These are phyloP conservation scores for Dinothrombium tinctorium DNA, from an alignment of 1,140 invertebrate species.

Conservation along the genomic window DNA sequence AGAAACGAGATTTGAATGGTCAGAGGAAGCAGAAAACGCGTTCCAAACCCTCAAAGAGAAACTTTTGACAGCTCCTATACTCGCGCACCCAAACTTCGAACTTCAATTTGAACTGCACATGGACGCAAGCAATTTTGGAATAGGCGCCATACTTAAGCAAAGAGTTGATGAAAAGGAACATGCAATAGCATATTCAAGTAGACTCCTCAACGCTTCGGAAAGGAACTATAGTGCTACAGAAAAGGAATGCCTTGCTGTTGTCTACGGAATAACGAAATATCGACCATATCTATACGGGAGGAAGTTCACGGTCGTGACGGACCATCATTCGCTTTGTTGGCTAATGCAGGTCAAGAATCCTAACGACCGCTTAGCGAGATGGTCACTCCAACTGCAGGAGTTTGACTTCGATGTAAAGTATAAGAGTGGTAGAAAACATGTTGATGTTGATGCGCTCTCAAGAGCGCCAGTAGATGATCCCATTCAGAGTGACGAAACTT, in stretches of 20 bases:
- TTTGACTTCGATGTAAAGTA: no score
- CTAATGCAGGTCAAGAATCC: constrained; percentile 21
- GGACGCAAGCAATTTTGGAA: background rate
- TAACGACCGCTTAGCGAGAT: constrained; percentile 22
- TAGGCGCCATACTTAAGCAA: background rate
- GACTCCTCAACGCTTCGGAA: no score
- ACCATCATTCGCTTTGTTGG: constrained; percentile 15
- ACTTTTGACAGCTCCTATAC: background rate
- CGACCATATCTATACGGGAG: constrained; percentile 15
- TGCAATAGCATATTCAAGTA: background rate
- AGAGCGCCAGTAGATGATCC: no score
- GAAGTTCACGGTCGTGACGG: constrained; percentile 14
- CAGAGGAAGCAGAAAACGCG: background rate
- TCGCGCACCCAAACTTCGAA: background rate
- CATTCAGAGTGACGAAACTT: no score
- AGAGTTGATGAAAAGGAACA: background rate
- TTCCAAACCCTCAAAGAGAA: background rate
- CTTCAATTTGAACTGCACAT: background rate
- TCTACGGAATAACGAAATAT: constrained; percentile 14
- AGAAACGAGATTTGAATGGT: background rate
- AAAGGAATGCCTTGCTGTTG: constrained; percentile 15
- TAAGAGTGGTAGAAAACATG: no score
- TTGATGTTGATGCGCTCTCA: no score
- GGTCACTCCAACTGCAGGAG: no score
- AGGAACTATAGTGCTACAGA: constrained; percentile 13